Evolutionary conservation across 2,797 vertebrate species (phyloP).

Genomic region (Falco cherrug): DNA sequence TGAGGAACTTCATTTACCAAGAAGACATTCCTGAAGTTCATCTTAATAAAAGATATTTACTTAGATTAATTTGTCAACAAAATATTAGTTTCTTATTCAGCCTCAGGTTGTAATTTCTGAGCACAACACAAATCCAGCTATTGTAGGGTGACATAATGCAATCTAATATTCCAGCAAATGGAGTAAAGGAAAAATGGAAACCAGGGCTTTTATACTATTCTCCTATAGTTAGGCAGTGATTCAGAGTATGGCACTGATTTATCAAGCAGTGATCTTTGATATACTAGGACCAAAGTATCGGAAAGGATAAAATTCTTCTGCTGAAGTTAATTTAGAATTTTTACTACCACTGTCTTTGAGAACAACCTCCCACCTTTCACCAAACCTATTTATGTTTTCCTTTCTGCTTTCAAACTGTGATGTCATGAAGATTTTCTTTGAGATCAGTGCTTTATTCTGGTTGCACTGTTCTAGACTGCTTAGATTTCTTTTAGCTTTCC

Average conservation of each 20-base stretch:
- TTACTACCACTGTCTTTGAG: background rate
- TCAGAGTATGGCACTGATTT: background rate
- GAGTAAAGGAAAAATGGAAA: background rate
- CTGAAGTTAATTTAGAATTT: background rate
- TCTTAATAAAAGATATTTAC: background rate
- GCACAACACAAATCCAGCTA: background rate
- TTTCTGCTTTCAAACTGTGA: background rate
- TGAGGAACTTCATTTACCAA: background rate
- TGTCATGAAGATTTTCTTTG: background rate
- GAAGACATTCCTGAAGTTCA: background rate
- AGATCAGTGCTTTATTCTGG: background rate
- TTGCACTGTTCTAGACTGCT: background rate
- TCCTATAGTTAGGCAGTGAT: background rate
- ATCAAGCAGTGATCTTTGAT: background rate
- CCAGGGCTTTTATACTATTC: background rate
- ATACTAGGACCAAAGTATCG: background rate
- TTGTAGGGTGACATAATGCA: background rate
- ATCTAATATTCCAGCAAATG: background rate
- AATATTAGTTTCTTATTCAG: background rate
- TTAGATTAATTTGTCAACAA: background rate
- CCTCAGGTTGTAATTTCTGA: background rate
- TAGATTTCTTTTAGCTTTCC: background rate
- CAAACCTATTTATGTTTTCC: background rate
- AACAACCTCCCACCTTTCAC: background rate
- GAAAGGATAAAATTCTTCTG: background rate